These are phyloP conservation scores for Schizaphis graminum DNA, from an alignment of 2,888 invertebrate genomes.

Conservation along the genomic window DNA sequence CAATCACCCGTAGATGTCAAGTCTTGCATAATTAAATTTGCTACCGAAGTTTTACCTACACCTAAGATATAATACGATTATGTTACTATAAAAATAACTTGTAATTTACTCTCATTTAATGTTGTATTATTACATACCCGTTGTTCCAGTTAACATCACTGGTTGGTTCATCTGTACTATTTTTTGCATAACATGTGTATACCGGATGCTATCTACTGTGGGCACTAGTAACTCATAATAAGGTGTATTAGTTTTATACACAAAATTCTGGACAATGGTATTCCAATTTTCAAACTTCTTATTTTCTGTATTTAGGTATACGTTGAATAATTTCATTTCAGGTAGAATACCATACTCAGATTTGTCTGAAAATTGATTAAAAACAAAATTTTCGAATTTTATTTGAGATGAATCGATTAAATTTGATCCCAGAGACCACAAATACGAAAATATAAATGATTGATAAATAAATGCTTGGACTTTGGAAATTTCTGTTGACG, in stretches of 20 bases:
- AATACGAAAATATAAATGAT: slow-evolving; percentile 84
- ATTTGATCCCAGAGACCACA: slow-evolving; percentile 92
- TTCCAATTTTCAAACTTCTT: slow-evolving; percentile 83
- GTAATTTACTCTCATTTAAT: background rate
- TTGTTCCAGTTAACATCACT: slow-evolving; percentile 89
- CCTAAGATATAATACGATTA: slow-evolving; percentile 73
- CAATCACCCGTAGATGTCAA: slow-evolving; percentile 76
- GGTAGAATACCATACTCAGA: slow-evolving; percentile 74
- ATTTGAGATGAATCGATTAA: slow-evolving; percentile 79
- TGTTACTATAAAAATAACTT: background rate
- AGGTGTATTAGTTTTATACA: slow-evolving; percentile 79
- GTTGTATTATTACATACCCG: slow-evolving; percentile 74
- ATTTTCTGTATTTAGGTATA: slow-evolving; percentile 80
- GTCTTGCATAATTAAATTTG: slow-evolving; percentile 80
- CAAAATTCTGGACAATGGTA: slow-evolving; percentile 82
- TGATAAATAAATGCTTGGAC: slow-evolving; percentile 77
- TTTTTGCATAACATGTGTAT: slow-evolving; percentile 84
- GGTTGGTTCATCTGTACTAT: slow-evolving; percentile 81
- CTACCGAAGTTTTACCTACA: slow-evolving; percentile 91
- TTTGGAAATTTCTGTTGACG: slow-evolving; percentile 77
- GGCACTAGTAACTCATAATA: slow-evolving; percentile 93
- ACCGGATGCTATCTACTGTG: slow-evolving; percentile 90
- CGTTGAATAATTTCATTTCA: slow-evolving; percentile 27
- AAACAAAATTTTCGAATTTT: slow-evolving; percentile 79
- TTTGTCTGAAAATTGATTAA: slow-evolving; percentile 79